Base-by-base conservation (phyloP, 2,888 invertebrate species). In the Agonum fuliginosum region DNA sequence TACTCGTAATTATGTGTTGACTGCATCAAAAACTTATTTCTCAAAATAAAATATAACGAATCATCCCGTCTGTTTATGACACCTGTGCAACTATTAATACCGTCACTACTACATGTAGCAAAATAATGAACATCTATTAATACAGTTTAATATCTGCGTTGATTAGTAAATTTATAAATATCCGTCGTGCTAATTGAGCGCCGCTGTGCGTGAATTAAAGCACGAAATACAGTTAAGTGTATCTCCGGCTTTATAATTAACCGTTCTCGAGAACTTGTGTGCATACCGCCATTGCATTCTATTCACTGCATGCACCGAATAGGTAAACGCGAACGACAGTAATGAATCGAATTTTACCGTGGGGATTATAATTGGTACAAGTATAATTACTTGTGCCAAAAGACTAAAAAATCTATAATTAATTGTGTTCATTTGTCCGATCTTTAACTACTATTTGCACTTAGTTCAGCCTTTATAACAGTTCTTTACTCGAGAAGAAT, bases 221-320 rank as follows among this genome's bases (percentile, higher is more conserved):
- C 10, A 17, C 14, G 17, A 30, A 62, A 46, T 46, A 62, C 58
- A 3, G 67, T 67, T 37, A 67, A 19, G 12, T 67, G 67, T 67
- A 67, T 41, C 67, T 41, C 67, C 67, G 41, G 41, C 67, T 67
- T 67, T 67, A 37, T 67, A 67, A 67, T 67, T 37, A 67, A 67
- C 67, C 4, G 48, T 4, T 3, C 8, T 3, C 17, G 20, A 48
- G 17, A 48, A 48, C 3, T n/a, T 8, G n/a, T n/a, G 12, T 19
- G 5, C 24, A 54, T 6, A 54, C 1, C 1, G 22, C n/a, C 27
- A 30, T 19, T 67, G 41, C 67, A 67, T 41, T 30, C 27, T 27
- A 6, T 62, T 6, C 12, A 27, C 12, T 30, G 10, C 19, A 62
- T 34, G 58, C 58, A 62, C 58, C 34, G 19, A 67, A 67, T 67